Base-by-base conservation (phyloP, 2,113 vertebrate genomes). In the Coptodon bakossiorum region DNA sequence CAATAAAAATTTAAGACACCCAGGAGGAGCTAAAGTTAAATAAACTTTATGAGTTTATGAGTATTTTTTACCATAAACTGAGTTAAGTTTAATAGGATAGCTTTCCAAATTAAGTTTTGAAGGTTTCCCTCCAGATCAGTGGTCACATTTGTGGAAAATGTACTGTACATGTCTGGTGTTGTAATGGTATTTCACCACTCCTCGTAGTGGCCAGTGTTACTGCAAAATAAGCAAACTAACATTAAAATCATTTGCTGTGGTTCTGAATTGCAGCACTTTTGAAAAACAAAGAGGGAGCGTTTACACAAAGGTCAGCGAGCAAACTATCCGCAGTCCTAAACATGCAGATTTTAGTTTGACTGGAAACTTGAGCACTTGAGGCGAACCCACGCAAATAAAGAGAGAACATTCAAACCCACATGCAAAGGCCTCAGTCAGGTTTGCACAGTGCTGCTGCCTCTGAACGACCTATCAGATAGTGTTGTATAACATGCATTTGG, bases 401-500 rank as follows among this genome's bases (percentile, higher is more conserved):
- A 38, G 17, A 36, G 52, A 81, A 80, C 34, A 89, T 80, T 61
- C 36, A 63, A 57, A 63, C 78, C 63, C 83, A 88, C 80, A 82
- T 45, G 86, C 82, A 88, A 38, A 89, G 16, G 12, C 36, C 7
- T 81, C 80, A n/a, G 19, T 66, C 22, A 61, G 17, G 24, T 71
- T 48, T 84, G 36, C 36, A 73, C n/a, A 40, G 80, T 3, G 34
- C 59, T 82, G 54, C 82, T 89, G 61, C 45, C 52, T 24, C 56
- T 22, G 83, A 85, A 81, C 56, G 13, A 73, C 73, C 19, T 4
- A 53, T 76, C 78, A 53, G 31, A 82, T 29, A 13, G 45, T n/a
- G 78, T 84, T 90, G 17, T 80, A 86, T 89, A 87, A 93, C 36
- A 53, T 63, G 48, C n/a, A 27, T 81, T 83, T 43, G 24, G 45